Conservation (phyloP, 2,797 vertebrate species). For the Rhincodon typus region DNA sequence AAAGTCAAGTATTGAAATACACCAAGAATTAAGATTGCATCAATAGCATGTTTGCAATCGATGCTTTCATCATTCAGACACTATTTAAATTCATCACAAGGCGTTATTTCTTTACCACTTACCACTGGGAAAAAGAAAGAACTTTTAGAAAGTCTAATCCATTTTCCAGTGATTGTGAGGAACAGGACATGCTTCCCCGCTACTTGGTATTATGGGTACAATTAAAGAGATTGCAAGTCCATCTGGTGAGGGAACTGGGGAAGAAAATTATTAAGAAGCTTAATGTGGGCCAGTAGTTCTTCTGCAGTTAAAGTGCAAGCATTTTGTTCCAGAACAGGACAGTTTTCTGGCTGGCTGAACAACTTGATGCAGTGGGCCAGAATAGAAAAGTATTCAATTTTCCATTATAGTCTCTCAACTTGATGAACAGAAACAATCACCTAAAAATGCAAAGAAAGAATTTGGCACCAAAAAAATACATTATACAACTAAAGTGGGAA, state of each 20-base stretch:
- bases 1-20: not conserved
- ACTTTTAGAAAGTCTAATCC: not conserved
- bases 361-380: not conserved
- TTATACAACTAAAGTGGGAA: not conserved
- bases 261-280: not conserved
- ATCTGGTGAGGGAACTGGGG: not conserved
- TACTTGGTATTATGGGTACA: not conserved
- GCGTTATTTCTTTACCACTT: not conserved
- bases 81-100: not conserved
- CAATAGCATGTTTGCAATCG: not conserved
- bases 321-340: not conserved
- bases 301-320: not conserved
- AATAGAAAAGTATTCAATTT: not conserved
- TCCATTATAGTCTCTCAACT: not conserved
- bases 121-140: not conserved
- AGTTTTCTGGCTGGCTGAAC: not conserved
- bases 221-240: not conserved
- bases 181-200: not conserved
- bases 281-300: not conserved
- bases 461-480: not conserved
- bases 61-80: not conserved
- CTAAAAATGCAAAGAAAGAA: not conserved
- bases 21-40: not conserved
- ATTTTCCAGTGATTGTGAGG: not conserved
- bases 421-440: slow-evolving; percentile 10